Percentiles rank a stretch among this genome's conserved stretches.
These are phyloP conservation scores for Crotophaga sulcirostris DNA, from an alignment of 2,113 vertebrate genomes.

Conservation along the genomic window DNA sequence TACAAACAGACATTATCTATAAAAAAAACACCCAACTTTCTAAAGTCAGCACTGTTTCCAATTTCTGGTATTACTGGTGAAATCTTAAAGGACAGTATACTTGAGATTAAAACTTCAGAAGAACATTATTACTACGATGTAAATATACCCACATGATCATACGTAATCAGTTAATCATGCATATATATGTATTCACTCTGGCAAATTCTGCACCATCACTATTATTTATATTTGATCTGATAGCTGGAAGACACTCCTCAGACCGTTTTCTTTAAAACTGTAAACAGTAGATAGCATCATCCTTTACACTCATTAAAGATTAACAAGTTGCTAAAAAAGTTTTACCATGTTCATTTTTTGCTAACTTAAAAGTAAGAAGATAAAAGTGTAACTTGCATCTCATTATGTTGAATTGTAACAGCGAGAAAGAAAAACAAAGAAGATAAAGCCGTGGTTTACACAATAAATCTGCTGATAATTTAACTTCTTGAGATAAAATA, in stretches of 20 bases:
- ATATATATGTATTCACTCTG: background rate
- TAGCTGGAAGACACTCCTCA: background rate
- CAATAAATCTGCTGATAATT: background rate
- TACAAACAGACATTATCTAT: slow-evolving; percentile 31
- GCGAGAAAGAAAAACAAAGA: background rate
- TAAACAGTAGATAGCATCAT: slow-evolving; percentile 34
- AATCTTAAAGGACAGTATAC: background rate
- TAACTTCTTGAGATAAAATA: background rate
- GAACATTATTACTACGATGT: background rate
- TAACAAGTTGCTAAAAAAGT: slow-evolving; percentile 29
- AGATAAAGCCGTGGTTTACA: background rate
- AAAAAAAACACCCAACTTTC: slow-evolving; percentile 53
- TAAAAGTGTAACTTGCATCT: slow-evolving; percentile 20
- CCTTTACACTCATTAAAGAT: background rate
- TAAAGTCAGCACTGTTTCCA: background rate
- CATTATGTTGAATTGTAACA: background rate
- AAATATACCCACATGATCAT: background rate
- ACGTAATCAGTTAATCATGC: background rate
- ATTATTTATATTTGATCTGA: slow-evolving; percentile 18
- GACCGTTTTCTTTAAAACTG: background rate
- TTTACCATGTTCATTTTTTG: background rate
- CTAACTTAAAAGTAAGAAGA: slow-evolving; percentile 1
- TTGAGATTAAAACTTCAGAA: background rate
- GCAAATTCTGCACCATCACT: background rate
- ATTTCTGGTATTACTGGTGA: background rate